Evolutionary conservation across 2,113 vertebrate genomes (phyloP), one percentile per base, ranked within the genome.

Genomic region (Tricholaema leucomelas): DNA sequence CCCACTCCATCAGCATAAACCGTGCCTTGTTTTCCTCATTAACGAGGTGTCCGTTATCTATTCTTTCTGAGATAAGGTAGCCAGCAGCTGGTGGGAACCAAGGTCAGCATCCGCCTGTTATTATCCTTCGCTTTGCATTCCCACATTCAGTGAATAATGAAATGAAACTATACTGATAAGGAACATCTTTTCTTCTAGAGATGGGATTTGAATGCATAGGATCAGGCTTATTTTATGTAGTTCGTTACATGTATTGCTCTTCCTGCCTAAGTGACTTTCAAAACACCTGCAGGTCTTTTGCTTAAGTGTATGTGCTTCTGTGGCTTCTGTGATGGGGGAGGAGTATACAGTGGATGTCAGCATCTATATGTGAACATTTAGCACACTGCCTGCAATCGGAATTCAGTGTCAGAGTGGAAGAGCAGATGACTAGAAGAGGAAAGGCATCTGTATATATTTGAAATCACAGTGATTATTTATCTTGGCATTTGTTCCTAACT

Each of bases 401-500:
- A 90, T 81, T 56, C 24, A 33, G n/a, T 7, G 21, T 61, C 84
- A 58, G 54, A 88, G 54, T 70, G 50, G 12, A 93, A 66, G 73
- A 94, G 77, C 63, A 88, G 70, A 88, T 72, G 77, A 91, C 50
- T 84, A 40, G 78, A 94, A 79, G 44, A 86, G 60, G 66, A 88
- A 84, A 95, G 83, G 63, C 63, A 81, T 94, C 70, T 66, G 90
- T 88, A 90, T 81, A 88, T 46, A 66, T 94, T 46, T 88, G 63
- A 88, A 94, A 87, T 46, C 33, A 76, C 8, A 55, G 40, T 46
- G 71, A 87, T 88, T 93, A 81, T 81, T 94, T 95, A 25, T 72
- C 23, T 76, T 88, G 81, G 71, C 55, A 0, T 92, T 92, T 91
- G 21, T 55, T 91, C 91, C 30, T 89, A 89, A 87, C 67, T 77